Evolutionary conservation across 2,797 vertebrate species (phyloP).

Genomic region (Tenualosa ilisha): DNA sequence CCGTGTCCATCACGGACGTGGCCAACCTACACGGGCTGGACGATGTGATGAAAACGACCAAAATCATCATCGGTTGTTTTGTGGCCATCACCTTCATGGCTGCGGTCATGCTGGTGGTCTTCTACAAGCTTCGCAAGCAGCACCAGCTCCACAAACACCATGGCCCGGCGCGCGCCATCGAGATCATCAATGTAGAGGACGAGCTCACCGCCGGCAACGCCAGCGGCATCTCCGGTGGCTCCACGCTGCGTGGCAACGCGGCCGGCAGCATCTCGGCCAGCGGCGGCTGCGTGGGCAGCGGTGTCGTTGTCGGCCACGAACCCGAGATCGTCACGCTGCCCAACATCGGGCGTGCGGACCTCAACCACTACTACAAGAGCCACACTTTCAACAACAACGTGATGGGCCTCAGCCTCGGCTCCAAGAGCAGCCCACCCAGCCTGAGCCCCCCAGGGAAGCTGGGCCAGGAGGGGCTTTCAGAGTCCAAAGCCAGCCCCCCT

Average conservation of each 20-base stretch:
- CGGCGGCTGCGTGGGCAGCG: constrained; percentile 73
- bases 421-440: constrained; percentile 68
- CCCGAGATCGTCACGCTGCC: constrained; percentile 85
- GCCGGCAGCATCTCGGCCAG: constrained; percentile 73
- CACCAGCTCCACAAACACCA: constrained; percentile 95
- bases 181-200: constrained; percentile 95
- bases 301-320: constrained; percentile 70
- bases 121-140: constrained; percentile 93
- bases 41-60: constrained; percentile 95
- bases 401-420: constrained; percentile 75
- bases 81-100: constrained; percentile 97
- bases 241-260: constrained; percentile 67
- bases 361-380: constrained; percentile 92
- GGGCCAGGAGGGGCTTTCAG: not conserved
- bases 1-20: constrained; percentile 85
- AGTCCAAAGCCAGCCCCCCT: not conserved
- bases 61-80: constrained; percentile 97
- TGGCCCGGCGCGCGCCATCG: constrained; percentile 88
- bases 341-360: constrained; percentile 83
- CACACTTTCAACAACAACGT: constrained; percentile 88
- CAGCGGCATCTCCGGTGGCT: constrained; percentile 76
- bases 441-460: constrained; percentile 58
- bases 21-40: constrained; percentile 87
- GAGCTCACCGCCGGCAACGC: constrained; percentile 81
- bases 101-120: constrained; percentile 92